phyloP scores from a whole-genome alignment of 2,113 vertebrate species.

The Myrmophylax atrothorax region DNA sequence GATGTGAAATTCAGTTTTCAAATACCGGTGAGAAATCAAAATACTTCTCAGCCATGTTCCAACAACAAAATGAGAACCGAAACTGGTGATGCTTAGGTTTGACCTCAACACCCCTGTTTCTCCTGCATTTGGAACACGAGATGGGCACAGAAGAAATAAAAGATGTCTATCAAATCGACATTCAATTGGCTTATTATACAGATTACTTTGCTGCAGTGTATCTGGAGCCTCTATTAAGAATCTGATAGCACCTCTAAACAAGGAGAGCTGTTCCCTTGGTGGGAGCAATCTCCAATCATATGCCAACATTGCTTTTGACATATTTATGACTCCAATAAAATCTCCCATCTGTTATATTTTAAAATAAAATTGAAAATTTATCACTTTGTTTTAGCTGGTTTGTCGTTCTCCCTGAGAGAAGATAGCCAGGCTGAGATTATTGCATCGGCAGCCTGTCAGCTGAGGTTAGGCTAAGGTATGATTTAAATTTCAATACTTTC shows the following conservation, averaged over 20 bases:
- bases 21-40: constrained; percentile 2
- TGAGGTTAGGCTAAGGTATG: constrained; percentile 67
- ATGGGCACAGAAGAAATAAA: constrained; percentile 5
- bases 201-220: constrained; percentile 68
- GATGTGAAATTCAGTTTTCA: not conserved
- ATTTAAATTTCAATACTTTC: constrained; percentile 79
- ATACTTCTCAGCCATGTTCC: not conserved
- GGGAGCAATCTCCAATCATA: constrained; percentile 72
- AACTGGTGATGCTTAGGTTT: not conserved
- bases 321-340: constrained; percentile 84
- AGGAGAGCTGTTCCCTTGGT: constrained; percentile 60
- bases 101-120: constrained; percentile 35
- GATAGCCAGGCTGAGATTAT: constrained; percentile 74
- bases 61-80: not conserved
- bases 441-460: constrained; percentile 58
- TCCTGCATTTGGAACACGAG: constrained; percentile 41
- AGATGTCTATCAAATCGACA: constrained; percentile 70
- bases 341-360: constrained; percentile 84
- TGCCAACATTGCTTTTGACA: constrained; percentile 77
- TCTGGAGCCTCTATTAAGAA: constrained; percentile 74
- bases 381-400: constrained; percentile 73
- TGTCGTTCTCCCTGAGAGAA: constrained; percentile 71
- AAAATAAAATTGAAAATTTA: constrained; percentile 84
- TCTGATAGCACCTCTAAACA: constrained; percentile 78
- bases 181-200: constrained; percentile 76